These are phyloP conservation scores for Sinocyclocheilus anophthalmus DNA, from an alignment of 2,113 vertebrate species.

Conservation along the genomic window DNA sequence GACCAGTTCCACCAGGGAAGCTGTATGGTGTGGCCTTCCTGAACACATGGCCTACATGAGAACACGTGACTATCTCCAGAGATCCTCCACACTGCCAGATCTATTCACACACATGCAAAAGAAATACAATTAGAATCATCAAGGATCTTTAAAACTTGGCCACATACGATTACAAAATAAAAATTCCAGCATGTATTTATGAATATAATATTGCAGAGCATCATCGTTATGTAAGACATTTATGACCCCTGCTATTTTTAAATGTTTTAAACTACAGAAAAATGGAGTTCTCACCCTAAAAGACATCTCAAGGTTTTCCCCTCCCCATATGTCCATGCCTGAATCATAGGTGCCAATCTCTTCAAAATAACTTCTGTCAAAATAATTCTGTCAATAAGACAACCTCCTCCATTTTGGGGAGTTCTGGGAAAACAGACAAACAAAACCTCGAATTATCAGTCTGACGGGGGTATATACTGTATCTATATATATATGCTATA, in stretches of 20 bases:
- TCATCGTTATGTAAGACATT: neutral
- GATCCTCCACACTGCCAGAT: slow-evolving; percentile 97
- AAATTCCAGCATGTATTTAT: neutral
- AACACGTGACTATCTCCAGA: slow-evolving; percentile 95
- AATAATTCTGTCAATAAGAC: slow-evolving; percentile 94
- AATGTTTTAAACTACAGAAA: neutral
- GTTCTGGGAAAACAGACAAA: slow-evolving; percentile 80
- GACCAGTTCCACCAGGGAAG: slow-evolving; percentile 96
- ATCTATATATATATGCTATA: too few relatives aligned
- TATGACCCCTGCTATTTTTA: neutral
- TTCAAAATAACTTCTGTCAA: slow-evolving; percentile 97
- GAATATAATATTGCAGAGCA: neutral
- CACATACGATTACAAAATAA: neutral
- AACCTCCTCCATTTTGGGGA: slow-evolving; percentile 97
- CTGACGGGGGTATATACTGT: neutral
- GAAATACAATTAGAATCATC: neutral
- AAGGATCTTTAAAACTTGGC: neutral
- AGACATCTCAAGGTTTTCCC: slow-evolving; percentile 99
- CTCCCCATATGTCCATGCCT: slow-evolving; percentile 99
- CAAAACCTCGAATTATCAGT: neutral
- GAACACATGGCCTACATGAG: slow-evolving; percentile 96
- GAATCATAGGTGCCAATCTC: slow-evolving; percentile 98
- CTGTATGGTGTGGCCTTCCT: slow-evolving; percentile 97
- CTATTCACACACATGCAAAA: slow-evolving; percentile 67
- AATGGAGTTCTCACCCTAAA: slow-evolving; percentile 86